Base-by-base conservation (phyloP, 2,797 vertebrate species). In the Phataginus tricuspis region DNA sequence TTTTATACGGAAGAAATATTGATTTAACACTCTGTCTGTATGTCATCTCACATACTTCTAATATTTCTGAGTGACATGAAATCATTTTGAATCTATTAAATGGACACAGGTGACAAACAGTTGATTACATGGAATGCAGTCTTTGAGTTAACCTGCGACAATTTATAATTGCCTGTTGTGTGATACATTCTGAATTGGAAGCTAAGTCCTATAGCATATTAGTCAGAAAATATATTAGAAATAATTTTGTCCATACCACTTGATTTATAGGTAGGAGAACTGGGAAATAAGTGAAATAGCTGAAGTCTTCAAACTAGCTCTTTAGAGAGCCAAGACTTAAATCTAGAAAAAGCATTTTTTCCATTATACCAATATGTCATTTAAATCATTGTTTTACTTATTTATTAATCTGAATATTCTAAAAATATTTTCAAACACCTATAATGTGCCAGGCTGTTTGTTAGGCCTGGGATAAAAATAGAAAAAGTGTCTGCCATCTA, bases 51-150 rank as follows among this genome's bases (percentile, higher is more conserved):
- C 23, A 93, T 78, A 69, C 25, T 94, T 93, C 55, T 93, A 86
- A 86, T 96, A 89, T 96, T 96, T 96, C 69, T 91, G 39, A 94
- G 80, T 91, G 59, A 37, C 68, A 91, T 31, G 63, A 93, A 91
- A 84, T 86, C 23, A 94, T 84, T 92, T 86, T 68, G 74, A 84
- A 45, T 42, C 39, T 78, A 80, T 89, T 93, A 86, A 86, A 79
- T 66, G 29, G 59, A 91, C 25, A 55, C 21, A 4, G 6, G 16
- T 83, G 74, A 31, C 68, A 93, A 82, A 90, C 39, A 86, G 55
- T 80, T 86, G 69, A 86, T 90, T 90, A 89, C 79, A 89, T 93
- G n/a, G 95, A 95, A 89, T 77, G 8, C 2, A 74, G 34, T 57
- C 61, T 94, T 79, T 93, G 71, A 88, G 16, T 69, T 82, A 95